Conservation (phyloP, 2,888 invertebrate genomes). For the Apotomis capreana region DNA sequence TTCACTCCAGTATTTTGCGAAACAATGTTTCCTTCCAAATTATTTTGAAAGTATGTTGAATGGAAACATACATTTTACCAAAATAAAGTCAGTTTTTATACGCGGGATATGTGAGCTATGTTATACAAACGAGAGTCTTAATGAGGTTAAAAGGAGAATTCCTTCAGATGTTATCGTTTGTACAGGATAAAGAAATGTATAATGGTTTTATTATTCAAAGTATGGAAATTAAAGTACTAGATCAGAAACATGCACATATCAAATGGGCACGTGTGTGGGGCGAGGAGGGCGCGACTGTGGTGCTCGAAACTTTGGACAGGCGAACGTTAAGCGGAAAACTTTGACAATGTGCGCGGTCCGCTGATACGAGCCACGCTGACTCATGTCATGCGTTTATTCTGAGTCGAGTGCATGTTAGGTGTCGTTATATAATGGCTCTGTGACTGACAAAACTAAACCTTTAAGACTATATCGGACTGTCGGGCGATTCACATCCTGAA, state of each 20-base stretch:
- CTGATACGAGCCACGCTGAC: neutral
- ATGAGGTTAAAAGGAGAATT: neutral
- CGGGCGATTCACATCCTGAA: too few species aligned
- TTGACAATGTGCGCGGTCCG: conserved; percentile 25
- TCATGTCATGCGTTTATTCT: conserved; percentile 2
- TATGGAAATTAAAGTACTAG: conserved; percentile 6
- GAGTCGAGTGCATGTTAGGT: neutral
- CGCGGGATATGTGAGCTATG: neutral
- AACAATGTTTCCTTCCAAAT: neutral
- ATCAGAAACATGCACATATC: conserved; percentile 30
- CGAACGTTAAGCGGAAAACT: conserved; percentile 39
- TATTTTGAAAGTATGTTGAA: neutral
- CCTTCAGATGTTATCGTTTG: neutral
- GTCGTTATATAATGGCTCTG: neutral
- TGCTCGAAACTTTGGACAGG: conserved; percentile 32
- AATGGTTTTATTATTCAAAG: neutral
- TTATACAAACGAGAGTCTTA: neutral
- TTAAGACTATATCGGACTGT: too few species aligned
- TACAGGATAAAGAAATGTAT: neutral
- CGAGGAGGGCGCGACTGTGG: neutral
- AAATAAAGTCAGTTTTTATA: neutral
- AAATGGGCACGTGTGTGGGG: conserved; percentile 4
- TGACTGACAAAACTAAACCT: neutral
- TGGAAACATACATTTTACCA: neutral
- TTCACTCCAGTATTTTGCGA: neutral